phyloP scores from a whole-genome alignment of 1,140 invertebrate genomes.

The Drosophila tsacasi region DNA sequence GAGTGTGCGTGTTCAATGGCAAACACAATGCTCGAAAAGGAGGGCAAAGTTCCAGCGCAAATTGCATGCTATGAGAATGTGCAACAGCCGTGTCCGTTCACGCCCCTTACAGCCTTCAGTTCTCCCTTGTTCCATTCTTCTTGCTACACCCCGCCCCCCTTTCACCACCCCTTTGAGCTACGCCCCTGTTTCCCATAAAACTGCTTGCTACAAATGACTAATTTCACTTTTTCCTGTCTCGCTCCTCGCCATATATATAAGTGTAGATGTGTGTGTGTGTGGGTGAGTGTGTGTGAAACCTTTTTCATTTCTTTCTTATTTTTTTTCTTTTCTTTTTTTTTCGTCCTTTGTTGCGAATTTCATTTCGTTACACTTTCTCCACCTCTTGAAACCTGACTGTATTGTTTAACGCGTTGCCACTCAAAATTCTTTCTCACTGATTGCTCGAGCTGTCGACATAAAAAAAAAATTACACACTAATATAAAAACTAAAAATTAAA shows the following conservation, averaged over 20 bases:
- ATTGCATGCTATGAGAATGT: slow-evolving; percentile 76
- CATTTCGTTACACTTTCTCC: slow-evolving; percentile 54
- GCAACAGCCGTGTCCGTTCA: slow-evolving; percentile 66
- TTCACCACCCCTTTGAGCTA: background rate
- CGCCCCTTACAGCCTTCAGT: slow-evolving; percentile 20
- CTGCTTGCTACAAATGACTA: slow-evolving; percentile 70
- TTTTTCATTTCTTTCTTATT: slow-evolving; percentile 26
- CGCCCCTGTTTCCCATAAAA: slow-evolving; percentile 18
- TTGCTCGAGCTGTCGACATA: slow-evolving; percentile 48
- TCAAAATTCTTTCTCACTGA: slow-evolving; percentile 65
- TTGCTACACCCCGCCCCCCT: background rate
- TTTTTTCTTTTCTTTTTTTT: slow-evolving; percentile 16
- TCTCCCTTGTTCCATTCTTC: slow-evolving; percentile 1
- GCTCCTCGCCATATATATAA: background rate
- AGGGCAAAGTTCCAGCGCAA: slow-evolving; percentile 53
- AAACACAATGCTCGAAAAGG: slow-evolving; percentile 67
- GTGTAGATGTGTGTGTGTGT: slow-evolving; percentile 1
- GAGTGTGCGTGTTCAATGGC: slow-evolving; percentile 78
- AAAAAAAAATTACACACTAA: slow-evolving; percentile 9
- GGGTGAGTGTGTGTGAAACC: slow-evolving; percentile 25
- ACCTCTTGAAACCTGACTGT: slow-evolving; percentile 16
- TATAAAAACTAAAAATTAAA: background rate
- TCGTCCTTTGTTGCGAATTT: slow-evolving; percentile 50
- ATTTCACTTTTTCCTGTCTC: slow-evolving; percentile 63
- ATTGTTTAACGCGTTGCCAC: slow-evolving; percentile 64